Evolutionary conservation across 2,797 vertebrate species (phyloP), one percentile per base, ranked within the genome.

Genomic region (Phrynocephalus vlangalii): DNA sequence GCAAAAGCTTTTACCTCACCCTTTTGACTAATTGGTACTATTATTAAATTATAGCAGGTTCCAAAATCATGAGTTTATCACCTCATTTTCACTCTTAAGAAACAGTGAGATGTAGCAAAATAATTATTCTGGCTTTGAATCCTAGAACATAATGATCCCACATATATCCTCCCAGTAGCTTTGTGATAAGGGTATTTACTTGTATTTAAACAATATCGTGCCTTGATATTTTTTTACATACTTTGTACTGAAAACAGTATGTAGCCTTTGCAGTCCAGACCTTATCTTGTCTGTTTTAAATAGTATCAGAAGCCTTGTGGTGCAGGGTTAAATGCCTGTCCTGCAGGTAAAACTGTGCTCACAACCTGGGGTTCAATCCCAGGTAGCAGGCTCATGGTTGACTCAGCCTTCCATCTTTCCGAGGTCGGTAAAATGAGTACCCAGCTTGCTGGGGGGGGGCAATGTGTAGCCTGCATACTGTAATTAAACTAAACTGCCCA

Each of bases 71-170:
- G 86, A 88, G 15, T 28, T 86, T 5, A 6, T 33, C 44, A 82
- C 0, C 73, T 90, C 26, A 91, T 87, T 91, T 88, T 91, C 73
- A 83, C 38, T 70, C 33, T 44, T 20, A 73, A 77, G 7, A 76
- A 60, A 85, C 80, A 89, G 83, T 11, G 6, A 82, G 78, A 50
- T 87, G 71, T 89, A 84, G 79, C 72, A 50, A 20, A 84, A 83
- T 79, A 52, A 24, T 85, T 52, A 8, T n/a, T 72, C 71, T 1
- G 33, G 24, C 70, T 52, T 0, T 2, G 26, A 79, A 83, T 78
- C 71, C 22, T 80, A 75, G n/a, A 68, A 4, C 50, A 83, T 16
- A 83, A 73, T 8, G 33, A 3, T 3, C 9, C 0, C 52, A 3
- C n/a, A 5, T 63, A 52, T 30, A 67, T 60, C 38, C 72, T 52